A percentile compares a stretch with the other conserved stretches of the same genome.
phyloP scores from a whole-genome alignment of 2,113 vertebrate genomes.

The Callionymus lyra region DNA sequence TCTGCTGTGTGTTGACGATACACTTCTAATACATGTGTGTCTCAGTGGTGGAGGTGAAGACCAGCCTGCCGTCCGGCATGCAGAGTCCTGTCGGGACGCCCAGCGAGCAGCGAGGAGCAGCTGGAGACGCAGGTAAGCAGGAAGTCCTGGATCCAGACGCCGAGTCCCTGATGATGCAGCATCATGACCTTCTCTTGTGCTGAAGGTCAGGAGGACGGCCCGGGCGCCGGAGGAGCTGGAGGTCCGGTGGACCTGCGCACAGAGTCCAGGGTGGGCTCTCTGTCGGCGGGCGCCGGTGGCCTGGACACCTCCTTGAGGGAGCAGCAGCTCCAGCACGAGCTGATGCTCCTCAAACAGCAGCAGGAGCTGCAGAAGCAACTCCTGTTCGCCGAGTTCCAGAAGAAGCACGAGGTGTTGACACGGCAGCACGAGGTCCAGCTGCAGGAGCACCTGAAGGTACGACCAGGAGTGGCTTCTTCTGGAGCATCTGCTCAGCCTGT shows the following conservation, averaged over 20 bases:
- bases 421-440: conserved; percentile 91
- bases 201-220: conserved; percentile 33
- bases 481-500: background rate
- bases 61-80: conserved; percentile 75
- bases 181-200: no score
- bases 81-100: conserved; percentile 65
- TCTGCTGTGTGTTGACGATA: conserved; percentile 12
- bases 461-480: background rate
- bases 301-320: conserved; percentile 75
- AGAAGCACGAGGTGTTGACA: conserved; percentile 87
- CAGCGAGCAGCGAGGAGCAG: conserved; percentile 56
- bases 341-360: conserved; percentile 84
- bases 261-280: conserved; percentile 56
- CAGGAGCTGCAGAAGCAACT: conserved; percentile 93
- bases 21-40: conserved; percentile 4
- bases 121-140: conserved; percentile 43
- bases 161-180: background rate
- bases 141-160: conserved; percentile 10
- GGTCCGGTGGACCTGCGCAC: conserved; percentile 77
- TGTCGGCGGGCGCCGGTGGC: conserved; percentile 21
- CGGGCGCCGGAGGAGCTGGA: conserved; percentile 46
- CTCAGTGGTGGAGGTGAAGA: conserved; percentile 80
- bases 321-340: conserved; percentile 87
- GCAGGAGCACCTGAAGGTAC: conserved; percentile 91
- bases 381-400: conserved; percentile 91